phyloP scores from a whole-genome alignment of 2,797 vertebrate species.

The Onychomys torridus region DNA sequence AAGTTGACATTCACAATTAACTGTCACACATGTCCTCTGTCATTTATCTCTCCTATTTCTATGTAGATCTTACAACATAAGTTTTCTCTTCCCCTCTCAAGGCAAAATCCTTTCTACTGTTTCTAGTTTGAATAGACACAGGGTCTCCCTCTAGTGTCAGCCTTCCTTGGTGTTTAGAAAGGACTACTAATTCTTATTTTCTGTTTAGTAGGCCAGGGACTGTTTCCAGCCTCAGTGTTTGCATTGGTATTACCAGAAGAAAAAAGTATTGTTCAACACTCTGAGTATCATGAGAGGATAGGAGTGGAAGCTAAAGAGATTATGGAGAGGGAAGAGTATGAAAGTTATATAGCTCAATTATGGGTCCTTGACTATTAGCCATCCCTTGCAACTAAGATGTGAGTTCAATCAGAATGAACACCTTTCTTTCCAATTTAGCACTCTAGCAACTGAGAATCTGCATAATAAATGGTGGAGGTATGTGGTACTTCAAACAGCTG shows the following conservation, averaged over 20 bases:
- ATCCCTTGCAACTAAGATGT: neutral
- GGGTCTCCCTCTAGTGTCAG: neutral
- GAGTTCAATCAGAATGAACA: neutral
- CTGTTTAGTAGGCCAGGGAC: neutral
- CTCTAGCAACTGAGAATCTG: neutral
- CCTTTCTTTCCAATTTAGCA: neutral
- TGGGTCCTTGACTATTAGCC: neutral
- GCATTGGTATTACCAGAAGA: neutral
- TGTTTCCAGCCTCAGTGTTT: neutral
- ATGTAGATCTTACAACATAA: neutral
- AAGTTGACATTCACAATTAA: neutral
- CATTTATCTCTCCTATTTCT: neutral
- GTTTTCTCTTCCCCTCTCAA: neutral
- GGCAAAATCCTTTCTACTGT: neutral
- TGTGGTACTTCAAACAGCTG: neutral
- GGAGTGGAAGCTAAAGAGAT: neutral
- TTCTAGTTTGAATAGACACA: neutral
- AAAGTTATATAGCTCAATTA: neutral
- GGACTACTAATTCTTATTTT: neutral
- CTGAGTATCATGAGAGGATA: neutral
- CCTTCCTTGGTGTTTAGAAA: neutral
- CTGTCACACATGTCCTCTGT: neutral
- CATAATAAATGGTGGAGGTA: neutral
- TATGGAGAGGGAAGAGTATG: neutral
- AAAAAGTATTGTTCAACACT: neutral